phyloP scores from a whole-genome alignment of 2,113 vertebrate genomes.

The Ophthalmolycus amberensis region DNA sequence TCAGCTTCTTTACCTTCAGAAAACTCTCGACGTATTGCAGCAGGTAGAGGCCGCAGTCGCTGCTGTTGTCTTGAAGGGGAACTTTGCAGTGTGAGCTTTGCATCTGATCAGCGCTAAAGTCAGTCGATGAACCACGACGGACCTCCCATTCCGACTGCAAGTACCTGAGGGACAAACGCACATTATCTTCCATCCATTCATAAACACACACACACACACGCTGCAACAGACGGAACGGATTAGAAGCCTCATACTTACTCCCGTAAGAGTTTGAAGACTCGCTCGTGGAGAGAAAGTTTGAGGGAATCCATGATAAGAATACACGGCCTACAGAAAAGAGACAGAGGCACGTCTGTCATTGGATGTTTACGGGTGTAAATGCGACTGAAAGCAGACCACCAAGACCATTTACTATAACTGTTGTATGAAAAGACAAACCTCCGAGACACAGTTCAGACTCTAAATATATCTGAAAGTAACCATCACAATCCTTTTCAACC shows the following conservation, averaged over 20 bases:
- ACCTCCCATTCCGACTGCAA: conserved; percentile 94
- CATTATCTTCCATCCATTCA: neutral
- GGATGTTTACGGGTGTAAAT: neutral
- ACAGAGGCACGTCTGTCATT: conserved; percentile 5
- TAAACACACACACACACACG: neutral
- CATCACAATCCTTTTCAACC: neutral
- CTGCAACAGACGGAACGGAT: neutral
- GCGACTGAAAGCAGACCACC: neutral
- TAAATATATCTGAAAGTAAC: neutral
- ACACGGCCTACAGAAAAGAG: conserved; percentile 87
- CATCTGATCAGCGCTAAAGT: conserved; percentile 89
- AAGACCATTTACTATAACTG: neutral
- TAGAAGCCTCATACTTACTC: conserved; percentile 86
- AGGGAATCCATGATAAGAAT: conserved; percentile 97
- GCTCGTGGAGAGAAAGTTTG: conserved; percentile 90
- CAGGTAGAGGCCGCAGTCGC: conserved; percentile 95
- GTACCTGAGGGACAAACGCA: conserved; percentile 83
- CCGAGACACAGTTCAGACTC: neutral
- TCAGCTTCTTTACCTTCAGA: conserved; percentile 85
- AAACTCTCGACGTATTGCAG: conserved; percentile 97
- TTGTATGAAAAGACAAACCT: neutral
- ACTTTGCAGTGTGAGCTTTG: conserved; percentile 89
- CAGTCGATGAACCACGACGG: conserved; percentile 85
- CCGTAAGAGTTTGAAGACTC: conserved; percentile 91
- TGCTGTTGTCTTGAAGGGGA: conserved; percentile 96